Evolutionary conservation across 1,140 invertebrate genomes (phyloP), one percentile per base, ranked within the genome.

Genomic region (Drosophila oshimai): DNA sequence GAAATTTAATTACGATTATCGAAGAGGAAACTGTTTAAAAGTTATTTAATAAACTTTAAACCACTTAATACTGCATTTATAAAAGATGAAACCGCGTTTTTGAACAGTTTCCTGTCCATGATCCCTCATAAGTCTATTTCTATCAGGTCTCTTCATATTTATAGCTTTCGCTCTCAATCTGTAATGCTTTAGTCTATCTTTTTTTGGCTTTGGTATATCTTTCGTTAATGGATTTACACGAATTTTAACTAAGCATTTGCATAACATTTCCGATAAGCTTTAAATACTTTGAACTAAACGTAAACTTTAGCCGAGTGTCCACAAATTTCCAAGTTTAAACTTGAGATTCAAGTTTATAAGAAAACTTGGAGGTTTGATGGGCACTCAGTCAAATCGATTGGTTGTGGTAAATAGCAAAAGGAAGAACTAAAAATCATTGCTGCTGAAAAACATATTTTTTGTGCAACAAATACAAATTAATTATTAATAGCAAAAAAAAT

Each of bases 201-300:
- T 45, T 61, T 54, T 45, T 49, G 51, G 45, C 37, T 71, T 71
- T 49, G 10, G 22, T 42, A 17, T 24, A 18, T 29, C 24, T 44
- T 42, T 50, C 15, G 57, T 68, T 44, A n/a, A 12, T 50, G 13
- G 12, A 29, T 7, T 50, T 77, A 69, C 18, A 64, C 22, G 47
- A 15, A 45, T 18, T 57, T 41, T 64, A 75, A 86, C 65, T 79
- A 74, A 86, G 55, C 64, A 64, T 86, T 74, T 79, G 80, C 80
- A 79, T 84, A 60, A 62, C 57, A 37, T 53, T 74, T 77, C 37
- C 34, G 26, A 81, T 51, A 67, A 75, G 80, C 79, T 84, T 84
- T 60, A 51, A 70, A 28, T 62, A 74, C 58, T 67, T 67, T 26
- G 36, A 72, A 68, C 57, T 72, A 84, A 86, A 78, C 24, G 53